Evolutionary conservation across 2,888 invertebrate genomes (phyloP).

Genomic region (Euplexia lucipara): DNA sequence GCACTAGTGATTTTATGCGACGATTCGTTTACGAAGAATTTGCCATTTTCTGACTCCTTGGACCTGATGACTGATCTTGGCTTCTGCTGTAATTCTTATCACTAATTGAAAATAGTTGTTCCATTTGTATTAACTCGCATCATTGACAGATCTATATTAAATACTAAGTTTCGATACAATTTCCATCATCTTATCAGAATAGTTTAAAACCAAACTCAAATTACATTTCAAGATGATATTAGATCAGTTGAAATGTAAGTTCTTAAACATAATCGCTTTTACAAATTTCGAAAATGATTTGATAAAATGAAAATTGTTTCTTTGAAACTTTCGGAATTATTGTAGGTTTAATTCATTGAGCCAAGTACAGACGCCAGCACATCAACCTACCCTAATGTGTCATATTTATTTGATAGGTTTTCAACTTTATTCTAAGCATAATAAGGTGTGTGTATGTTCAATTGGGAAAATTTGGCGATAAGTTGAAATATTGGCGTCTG

Average conservation of each 20-base stretch:
- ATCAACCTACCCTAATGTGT: too few species aligned
- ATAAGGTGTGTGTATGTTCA: too few species aligned
- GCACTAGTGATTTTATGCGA: background rate
- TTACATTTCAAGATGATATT: constrained; percentile 23
- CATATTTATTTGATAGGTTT: too few species aligned
- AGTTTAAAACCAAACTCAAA: constrained; percentile 31
- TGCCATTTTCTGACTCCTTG: too few species aligned
- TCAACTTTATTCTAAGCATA: too few species aligned
- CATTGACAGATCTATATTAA: constrained; percentile 14
- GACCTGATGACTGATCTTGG: too few species aligned
- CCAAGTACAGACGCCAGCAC: background rate
- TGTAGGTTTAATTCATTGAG: background rate
- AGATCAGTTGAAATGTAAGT: constrained; percentile 15
- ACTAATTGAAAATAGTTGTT: constrained; percentile 27
- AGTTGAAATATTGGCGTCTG: too few species aligned
- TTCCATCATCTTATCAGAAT: constrained; percentile 34
- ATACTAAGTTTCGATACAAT: constrained; percentile 30
- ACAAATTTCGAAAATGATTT: constrained; percentile 11
- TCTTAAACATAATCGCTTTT: constrained; percentile 14
- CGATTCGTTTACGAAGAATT: background rate
- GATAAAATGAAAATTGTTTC: too few species aligned
- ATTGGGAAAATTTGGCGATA: too few species aligned
- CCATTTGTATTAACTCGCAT: constrained; percentile 13
- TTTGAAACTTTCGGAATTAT: background rate
- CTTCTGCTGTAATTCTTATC: background rate